A percentile compares a stretch with the other conserved stretches of the same genome.
These are phyloP conservation scores for Iguana delicatissima DNA, from an alignment of 2,797 vertebrate genomes.

Conservation along the genomic window DNA sequence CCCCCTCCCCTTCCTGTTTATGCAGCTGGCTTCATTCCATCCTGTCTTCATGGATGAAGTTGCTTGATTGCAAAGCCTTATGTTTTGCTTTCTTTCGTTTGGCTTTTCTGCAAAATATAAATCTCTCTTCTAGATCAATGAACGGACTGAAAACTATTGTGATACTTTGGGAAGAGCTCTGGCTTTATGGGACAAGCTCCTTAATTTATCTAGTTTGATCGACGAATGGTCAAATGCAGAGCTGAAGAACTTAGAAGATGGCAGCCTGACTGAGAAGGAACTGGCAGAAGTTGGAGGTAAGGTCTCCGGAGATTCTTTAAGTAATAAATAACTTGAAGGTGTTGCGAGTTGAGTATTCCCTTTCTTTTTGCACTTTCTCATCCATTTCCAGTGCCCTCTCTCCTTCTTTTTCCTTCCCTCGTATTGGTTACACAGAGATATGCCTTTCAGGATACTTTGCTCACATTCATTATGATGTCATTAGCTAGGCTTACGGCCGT, in stretches of 20 bases:
- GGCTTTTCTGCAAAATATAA: constrained; percentile 1
- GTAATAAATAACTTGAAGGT: not conserved
- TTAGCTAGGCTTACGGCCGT: no score
- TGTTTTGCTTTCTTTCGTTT: not conserved
- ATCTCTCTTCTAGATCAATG: constrained; percentile 85
- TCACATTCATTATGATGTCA: not conserved
- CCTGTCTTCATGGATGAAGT: not conserved
- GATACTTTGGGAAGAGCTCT: constrained; percentile 89
- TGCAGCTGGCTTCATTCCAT: not conserved
- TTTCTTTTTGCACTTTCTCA: no score
- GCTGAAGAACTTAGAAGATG: constrained; percentile 80
- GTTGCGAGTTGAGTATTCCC: not conserved
- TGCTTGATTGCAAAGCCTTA: constrained; percentile 34
- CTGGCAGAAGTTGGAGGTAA: constrained; percentile 86
- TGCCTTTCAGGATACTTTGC: no score
- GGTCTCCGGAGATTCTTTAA: not conserved
- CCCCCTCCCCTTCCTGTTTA: constrained; percentile 15
- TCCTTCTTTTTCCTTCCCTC: not conserved
- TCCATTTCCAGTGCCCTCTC: not conserved
- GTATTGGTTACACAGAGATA: not conserved
- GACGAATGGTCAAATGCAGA: constrained; percentile 85
- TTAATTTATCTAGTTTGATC: constrained; percentile 83
- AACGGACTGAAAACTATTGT: constrained; percentile 89
- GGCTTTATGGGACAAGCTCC: constrained; percentile 94
- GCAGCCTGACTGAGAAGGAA: constrained; percentile 83